These are phyloP conservation scores for Pan troglodytes DNA, from an alignment of 2,113 vertebrate species.

Conservation along the genomic window DNA sequence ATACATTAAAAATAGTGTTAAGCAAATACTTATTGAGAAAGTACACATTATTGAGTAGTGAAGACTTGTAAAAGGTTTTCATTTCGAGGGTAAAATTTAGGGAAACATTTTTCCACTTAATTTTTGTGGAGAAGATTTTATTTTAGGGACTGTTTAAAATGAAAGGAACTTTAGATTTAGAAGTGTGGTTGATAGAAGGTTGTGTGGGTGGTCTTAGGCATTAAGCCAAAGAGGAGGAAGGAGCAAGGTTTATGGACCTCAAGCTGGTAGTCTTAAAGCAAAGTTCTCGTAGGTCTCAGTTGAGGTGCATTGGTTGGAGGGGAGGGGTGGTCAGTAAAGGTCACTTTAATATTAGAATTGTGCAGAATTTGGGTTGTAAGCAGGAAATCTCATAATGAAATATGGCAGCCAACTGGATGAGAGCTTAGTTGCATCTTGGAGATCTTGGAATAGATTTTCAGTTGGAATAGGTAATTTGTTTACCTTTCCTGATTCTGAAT, in stretches of 20 bases:
- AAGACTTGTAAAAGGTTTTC: neutral
- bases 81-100: constrained; percentile 40
- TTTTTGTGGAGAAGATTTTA: constrained; percentile 9
- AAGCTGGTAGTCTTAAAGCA: neutral
- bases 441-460: neutral
- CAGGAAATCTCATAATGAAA: neutral
- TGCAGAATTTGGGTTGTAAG: neutral
- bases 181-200: neutral
- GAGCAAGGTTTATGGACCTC: neutral
- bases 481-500: constrained; percentile 6
- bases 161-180: neutral
- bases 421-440: neutral
- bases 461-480: neutral
- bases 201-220: neutral
- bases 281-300: neutral
- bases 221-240: neutral
- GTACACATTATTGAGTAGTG: neutral
- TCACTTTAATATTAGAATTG: constrained; percentile 14
- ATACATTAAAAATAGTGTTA: neutral
- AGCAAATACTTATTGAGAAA: neutral
- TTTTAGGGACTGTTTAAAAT: neutral
- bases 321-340: neutral
- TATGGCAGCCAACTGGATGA: neutral
- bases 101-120: neutral
- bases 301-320: neutral